Conservation (phyloP, 2,113 vertebrate species). For the Coregonus clupeaformis region DNA sequence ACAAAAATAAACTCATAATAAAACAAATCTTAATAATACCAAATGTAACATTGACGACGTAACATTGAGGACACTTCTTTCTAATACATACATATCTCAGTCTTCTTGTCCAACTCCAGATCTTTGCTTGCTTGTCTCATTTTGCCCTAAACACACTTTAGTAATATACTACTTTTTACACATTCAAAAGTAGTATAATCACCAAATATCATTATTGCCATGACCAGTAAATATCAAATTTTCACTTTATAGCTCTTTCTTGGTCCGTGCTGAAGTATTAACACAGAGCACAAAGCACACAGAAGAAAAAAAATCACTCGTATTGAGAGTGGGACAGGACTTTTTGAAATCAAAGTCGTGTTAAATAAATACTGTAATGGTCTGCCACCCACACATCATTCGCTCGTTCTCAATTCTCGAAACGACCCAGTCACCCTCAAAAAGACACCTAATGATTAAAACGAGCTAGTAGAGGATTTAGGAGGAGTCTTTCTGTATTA, state of each 20-base stretch:
- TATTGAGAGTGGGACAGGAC: conserved; percentile 44
- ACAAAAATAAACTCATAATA: conserved; percentile 15
- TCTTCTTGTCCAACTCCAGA: not conserved
- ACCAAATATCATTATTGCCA: conserved; percentile 64
- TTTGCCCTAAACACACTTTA: conserved; percentile 22
- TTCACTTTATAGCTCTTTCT: conserved; percentile 25
- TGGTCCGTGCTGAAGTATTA: conserved; percentile 55
- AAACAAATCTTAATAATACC: not conserved
- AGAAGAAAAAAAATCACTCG: conserved; percentile 22
- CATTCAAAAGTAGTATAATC: conserved; percentile 60
- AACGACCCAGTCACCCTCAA: conserved; percentile 21
- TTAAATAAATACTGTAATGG: conserved; percentile 71
- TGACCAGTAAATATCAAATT: conserved; percentile 32
- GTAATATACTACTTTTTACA: conserved; percentile 51
- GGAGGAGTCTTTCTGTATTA: conserved; percentile 9
- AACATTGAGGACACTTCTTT: conserved; percentile 30
- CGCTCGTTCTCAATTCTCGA: conserved; percentile 13
- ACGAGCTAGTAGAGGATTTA: not conserved
- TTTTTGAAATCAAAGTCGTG: conserved; percentile 26
- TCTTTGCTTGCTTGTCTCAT: conserved; percentile 13
- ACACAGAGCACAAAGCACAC: conserved; percentile 45
- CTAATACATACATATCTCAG: conserved; percentile 17
- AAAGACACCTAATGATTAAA: conserved; percentile 31
- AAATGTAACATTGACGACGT: conserved; percentile 39
- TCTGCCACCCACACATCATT: conserved; percentile 4